Percentiles rank a stretch among this genome's conserved stretches.
These are phyloP conservation scores for Harmothoe impar DNA, from an alignment of 2,888 invertebrate species.

Conservation along the genomic window DNA sequence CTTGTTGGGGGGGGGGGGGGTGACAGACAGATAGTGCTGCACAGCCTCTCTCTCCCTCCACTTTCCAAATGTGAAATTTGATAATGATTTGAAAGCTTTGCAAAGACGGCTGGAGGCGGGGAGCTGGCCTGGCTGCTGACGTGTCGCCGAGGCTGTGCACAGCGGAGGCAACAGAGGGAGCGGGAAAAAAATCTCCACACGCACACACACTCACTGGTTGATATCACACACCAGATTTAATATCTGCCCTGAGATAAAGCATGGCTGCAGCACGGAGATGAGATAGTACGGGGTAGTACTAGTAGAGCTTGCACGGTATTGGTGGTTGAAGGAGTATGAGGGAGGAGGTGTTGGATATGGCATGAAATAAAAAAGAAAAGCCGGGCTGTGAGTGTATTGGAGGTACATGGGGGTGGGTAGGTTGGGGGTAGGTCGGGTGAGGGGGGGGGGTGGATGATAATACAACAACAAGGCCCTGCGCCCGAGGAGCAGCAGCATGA, in stretches of 20 bases:
- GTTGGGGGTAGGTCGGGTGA: background rate
- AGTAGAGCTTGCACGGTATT: too few relatives aligned
- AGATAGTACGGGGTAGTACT: background rate
- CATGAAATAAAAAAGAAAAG: background rate
- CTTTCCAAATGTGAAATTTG: constrained; percentile 1
- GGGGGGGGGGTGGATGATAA: background rate
- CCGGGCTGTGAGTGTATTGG: background rate
- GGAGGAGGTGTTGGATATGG: background rate
- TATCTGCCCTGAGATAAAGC: constrained; percentile 9
- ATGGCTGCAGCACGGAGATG: background rate
- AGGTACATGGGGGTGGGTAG: background rate
- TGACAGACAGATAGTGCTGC: too few relatives aligned
- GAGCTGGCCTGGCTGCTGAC: too few relatives aligned
- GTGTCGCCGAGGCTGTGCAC: background rate
- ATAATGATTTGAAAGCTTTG: constrained; percentile 37
- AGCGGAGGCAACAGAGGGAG: background rate
- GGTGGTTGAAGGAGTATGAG: background rate
- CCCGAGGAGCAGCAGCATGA: background rate
- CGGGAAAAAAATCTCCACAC: background rate
- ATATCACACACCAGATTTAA: constrained; percentile 22
- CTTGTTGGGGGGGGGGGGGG: background rate
- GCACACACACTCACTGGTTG: background rate
- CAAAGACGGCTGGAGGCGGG: background rate
- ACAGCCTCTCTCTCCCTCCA: background rate
- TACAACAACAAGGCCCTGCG: background rate